phyloP scores from a whole-genome alignment of 2,113 vertebrate species.

The Neodon shergylaensis region DNA sequence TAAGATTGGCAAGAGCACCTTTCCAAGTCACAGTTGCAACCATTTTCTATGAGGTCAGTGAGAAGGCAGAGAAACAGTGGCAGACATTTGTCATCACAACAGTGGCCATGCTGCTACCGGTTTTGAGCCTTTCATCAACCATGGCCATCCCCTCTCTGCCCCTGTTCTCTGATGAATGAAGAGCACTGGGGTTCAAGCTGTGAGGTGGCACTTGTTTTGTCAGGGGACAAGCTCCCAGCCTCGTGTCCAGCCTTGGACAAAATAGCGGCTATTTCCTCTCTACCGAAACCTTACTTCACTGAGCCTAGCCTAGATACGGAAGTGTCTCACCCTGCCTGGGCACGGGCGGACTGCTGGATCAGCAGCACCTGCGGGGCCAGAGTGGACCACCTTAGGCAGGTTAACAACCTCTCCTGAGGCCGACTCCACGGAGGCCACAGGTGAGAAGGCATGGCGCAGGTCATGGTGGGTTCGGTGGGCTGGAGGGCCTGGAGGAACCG shows the following conservation, averaged over 20 bases:
- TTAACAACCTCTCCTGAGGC: conserved; percentile 48
- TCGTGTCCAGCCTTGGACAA: not conserved
- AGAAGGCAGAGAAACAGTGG: conserved; percentile 42
- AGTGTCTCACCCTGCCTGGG: conserved; percentile 84
- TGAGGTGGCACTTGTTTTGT: not conserved
- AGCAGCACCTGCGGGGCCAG: accelerated
- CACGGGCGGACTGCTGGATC: conserved; percentile 61
- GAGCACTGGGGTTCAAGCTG: not conserved
- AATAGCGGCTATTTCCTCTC: not conserved
- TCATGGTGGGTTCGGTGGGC: conserved; percentile 2
- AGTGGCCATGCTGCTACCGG: not conserved
- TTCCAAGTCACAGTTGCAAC: conserved; percentile 69
- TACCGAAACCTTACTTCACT: not conserved
- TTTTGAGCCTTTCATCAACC: not conserved
- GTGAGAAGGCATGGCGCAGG: conserved; percentile 40
- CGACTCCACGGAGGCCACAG: conserved; percentile 32
- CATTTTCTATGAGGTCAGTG: conserved; percentile 43
- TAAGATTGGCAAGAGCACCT: conserved; percentile 73
- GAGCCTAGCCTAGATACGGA: conserved; percentile 75
- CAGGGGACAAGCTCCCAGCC: not conserved
- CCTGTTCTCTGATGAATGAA: conserved; percentile 23
- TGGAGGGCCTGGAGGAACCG: accelerated
- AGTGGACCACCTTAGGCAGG: not conserved
- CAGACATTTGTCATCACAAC: not conserved
- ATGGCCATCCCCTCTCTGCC: not conserved